Evolutionary conservation across 92 coral and sea anemone species (phyloP).

Genomic region (Epizoanthus fatuus): DNA sequence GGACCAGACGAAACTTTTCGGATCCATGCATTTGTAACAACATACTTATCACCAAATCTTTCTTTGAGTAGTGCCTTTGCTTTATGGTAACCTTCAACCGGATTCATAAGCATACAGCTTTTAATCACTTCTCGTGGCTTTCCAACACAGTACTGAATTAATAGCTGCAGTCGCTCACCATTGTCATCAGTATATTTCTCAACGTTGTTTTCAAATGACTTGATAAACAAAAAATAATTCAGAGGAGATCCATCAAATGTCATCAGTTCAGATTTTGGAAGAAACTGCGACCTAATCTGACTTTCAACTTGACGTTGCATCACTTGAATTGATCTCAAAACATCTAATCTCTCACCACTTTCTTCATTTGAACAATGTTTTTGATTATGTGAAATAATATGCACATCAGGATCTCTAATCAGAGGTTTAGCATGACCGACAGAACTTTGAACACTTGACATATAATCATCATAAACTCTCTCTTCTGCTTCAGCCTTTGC

Average conservation of each 20-base stretch:
- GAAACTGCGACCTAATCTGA: no score
- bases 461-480: slow-evolving; percentile 49
- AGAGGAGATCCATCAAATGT: no score
- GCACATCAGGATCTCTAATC: slow-evolving; percentile 1
- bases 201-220: no score
- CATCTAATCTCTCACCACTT: no score
- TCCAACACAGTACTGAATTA: slow-evolving; percentile 24
- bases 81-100: slow-evolving; percentile 49
- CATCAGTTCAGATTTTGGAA: no score
- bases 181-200: no score
- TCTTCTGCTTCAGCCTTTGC: slow-evolving; percentile 63
- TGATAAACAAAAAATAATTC: no score
- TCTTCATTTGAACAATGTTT: no score
- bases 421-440: slow-evolving; percentile 2
- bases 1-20: slow-evolving; percentile 43
- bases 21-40: slow-evolving; percentile 74
- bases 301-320: no score
- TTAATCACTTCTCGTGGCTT: slow-evolving; percentile 52
- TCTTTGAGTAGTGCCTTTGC: slow-evolving; percentile 61
- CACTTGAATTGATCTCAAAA: no score
- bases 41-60: slow-evolving; percentile 58
- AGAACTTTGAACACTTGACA: slow-evolving; percentile 11
- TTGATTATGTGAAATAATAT: neutral
- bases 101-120: slow-evolving; percentile 56
- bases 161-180: no score